Evolutionary conservation across 1,140 invertebrate species (phyloP).

Genomic region (Drosophila nasuta): DNA sequence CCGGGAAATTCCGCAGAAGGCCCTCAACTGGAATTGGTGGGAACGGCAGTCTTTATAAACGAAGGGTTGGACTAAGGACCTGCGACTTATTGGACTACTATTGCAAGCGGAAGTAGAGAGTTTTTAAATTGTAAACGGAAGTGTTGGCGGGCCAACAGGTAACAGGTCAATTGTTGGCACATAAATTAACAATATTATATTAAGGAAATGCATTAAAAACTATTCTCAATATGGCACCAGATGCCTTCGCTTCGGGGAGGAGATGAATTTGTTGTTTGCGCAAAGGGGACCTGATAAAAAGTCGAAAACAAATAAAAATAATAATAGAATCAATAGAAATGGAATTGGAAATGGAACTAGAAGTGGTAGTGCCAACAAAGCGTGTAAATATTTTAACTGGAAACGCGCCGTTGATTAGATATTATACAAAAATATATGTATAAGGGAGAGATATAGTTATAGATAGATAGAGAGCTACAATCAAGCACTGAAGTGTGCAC

Average conservation of each 20-base stretch:
- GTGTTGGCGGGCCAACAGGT: constrained; percentile 43
- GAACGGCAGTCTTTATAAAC: constrained; percentile 34
- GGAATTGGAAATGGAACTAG: constrained; percentile 51
- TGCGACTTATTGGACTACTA: constrained; percentile 66
- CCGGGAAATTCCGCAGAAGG: constrained; percentile 73
- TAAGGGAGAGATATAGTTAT: background rate
- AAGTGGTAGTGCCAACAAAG: constrained; percentile 56
- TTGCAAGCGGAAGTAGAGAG: constrained; percentile 66
- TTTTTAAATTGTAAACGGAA: constrained; percentile 66
- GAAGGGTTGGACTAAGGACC: constrained; percentile 39
- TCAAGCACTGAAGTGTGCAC: constrained; percentile 31
- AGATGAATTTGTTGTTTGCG: constrained; percentile 5
- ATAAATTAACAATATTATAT: constrained; percentile 6
- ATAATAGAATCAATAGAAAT: constrained; percentile 28
- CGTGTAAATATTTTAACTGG: constrained; percentile 68
- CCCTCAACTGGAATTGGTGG: constrained; percentile 49
- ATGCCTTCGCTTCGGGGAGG: background rate
- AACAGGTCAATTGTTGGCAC: constrained; percentile 35
- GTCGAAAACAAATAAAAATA: constrained; percentile 30
- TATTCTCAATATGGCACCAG: constrained; percentile 5
- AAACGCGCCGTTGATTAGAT: constrained; percentile 65
- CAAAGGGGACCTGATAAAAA: constrained; percentile 28
- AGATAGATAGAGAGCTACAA: constrained; percentile 15
- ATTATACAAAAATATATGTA: constrained; percentile 17
- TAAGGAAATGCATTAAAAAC: background rate